Conservation (phyloP, 2,888 invertebrate genomes). For the Allacma fusca region DNA sequence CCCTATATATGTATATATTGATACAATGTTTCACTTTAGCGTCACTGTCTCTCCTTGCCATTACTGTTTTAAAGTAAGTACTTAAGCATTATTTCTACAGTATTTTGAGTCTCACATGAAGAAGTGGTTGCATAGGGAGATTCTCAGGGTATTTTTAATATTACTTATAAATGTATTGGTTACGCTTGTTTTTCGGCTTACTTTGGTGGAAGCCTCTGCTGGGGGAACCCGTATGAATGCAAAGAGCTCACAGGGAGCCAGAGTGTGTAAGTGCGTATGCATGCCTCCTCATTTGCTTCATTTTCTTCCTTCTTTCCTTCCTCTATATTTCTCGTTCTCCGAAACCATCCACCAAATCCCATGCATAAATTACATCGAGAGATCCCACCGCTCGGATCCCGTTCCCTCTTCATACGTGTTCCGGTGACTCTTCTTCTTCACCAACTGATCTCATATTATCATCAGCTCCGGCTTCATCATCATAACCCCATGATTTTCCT, state of each 20-base stretch:
- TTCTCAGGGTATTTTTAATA: not conserved
- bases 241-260: not conserved
- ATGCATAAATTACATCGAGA: slow-evolving; percentile 47
- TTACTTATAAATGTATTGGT: slow-evolving; percentile 8
- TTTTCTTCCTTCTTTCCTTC: slow-evolving; percentile 38
- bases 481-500: slow-evolving; percentile 38
- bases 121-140: not conserved
- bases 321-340: slow-evolving; percentile 24
- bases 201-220: no score
- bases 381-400: slow-evolving; percentile 2
- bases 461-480: slow-evolving; percentile 37
- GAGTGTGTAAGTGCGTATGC: not conserved
- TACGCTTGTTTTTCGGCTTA: slow-evolving; percentile 16
- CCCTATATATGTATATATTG: not conserved
- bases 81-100: not conserved
- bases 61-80: not conserved
- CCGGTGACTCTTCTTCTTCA: slow-evolving; percentile 28
- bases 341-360: slow-evolving; percentile 45
- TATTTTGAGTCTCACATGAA: not conserved
- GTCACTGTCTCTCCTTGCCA: not conserved
- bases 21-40: not conserved
- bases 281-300: slow-evolving; percentile 25
- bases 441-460: slow-evolving; percentile 40
- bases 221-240: no score
- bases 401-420: slow-evolving; percentile 43